These are phyloP conservation scores for Cichladusa arquata DNA, from an alignment of 2,113 vertebrate genomes.

Conservation along the genomic window DNA sequence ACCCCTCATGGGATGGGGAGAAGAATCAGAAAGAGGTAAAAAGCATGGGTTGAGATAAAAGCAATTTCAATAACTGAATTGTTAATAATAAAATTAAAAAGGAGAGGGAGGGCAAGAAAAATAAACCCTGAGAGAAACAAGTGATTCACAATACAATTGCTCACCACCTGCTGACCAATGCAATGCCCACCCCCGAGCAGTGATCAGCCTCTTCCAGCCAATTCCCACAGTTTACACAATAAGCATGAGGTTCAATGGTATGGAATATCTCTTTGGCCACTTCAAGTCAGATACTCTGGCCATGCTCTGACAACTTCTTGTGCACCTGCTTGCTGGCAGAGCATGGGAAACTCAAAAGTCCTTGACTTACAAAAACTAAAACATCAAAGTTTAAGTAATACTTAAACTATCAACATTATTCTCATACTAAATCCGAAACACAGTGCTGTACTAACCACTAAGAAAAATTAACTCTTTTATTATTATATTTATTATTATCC, in stretches of 20 bases:
- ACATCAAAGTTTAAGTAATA: background rate
- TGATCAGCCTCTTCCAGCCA: background rate
- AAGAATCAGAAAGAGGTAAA: background rate
- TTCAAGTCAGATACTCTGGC: background rate
- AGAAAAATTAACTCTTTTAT: background rate
- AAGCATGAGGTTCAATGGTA: background rate
- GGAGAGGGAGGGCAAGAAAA: background rate
- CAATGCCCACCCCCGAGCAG: background rate
- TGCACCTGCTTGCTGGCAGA: background rate
- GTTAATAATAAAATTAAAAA: background rate
- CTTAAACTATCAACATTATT: background rate
- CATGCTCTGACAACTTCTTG: background rate
- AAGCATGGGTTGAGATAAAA: background rate
- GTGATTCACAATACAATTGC: background rate
- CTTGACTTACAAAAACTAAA: background rate
- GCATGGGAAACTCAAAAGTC: background rate
- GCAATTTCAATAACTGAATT: background rate
- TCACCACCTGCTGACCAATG: background rate
- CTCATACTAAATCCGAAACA: background rate
- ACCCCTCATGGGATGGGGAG: background rate
- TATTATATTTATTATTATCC: no score
- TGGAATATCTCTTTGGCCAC: background rate
- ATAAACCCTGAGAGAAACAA: background rate
- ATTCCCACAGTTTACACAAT: background rate
- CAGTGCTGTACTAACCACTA: background rate